phyloP scores from a whole-genome alignment of 2,113 vertebrate genomes.

The Ptychochromis oligacanthus region DNA sequence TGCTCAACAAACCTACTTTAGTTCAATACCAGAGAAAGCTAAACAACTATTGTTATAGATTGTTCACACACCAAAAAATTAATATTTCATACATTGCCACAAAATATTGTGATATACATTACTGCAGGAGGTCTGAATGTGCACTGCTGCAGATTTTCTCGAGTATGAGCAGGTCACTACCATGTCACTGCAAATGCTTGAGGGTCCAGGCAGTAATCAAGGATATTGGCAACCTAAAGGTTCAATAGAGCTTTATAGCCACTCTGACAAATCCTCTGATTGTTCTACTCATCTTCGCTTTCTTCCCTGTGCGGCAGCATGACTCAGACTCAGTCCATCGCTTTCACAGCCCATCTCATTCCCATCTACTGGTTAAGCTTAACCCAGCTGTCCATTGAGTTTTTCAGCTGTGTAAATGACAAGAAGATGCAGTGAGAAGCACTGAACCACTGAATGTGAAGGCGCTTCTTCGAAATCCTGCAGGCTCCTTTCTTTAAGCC shows the following conservation, averaged over 20 bases:
- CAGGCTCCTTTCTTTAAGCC: constrained; percentile 73
- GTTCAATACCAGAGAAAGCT: neutral
- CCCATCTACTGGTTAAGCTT: constrained; percentile 46
- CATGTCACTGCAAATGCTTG: constrained; percentile 28
- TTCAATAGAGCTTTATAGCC: constrained; percentile 54
- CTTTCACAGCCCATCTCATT: constrained; percentile 65
- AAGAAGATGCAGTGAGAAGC: constrained; percentile 62
- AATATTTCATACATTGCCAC: neutral
- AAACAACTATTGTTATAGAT: neutral
- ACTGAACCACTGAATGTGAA: constrained; percentile 70
- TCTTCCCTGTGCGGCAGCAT: constrained; percentile 43
- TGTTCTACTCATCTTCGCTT: constrained; percentile 46
- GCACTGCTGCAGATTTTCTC: neutral
- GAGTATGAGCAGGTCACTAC: constrained; percentile 36
- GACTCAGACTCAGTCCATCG: constrained; percentile 45
- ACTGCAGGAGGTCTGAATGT: neutral
- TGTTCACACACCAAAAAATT: neutral
- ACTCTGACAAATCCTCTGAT: constrained; percentile 48
- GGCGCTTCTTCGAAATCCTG: constrained; percentile 72
- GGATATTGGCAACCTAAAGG: constrained; percentile 68
- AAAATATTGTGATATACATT: neutral
- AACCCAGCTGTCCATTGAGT: constrained; percentile 74
- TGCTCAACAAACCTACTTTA: neutral
- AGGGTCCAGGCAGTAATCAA: constrained; percentile 57
- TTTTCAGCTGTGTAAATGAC: constrained; percentile 72